A percentile compares a stretch with the other conserved stretches of the same genome.
Evolutionary conservation across 37 sponge, comb jelly and placozoan genomes (phyloP).

Genomic region (Tethya wilhelma): DNA sequence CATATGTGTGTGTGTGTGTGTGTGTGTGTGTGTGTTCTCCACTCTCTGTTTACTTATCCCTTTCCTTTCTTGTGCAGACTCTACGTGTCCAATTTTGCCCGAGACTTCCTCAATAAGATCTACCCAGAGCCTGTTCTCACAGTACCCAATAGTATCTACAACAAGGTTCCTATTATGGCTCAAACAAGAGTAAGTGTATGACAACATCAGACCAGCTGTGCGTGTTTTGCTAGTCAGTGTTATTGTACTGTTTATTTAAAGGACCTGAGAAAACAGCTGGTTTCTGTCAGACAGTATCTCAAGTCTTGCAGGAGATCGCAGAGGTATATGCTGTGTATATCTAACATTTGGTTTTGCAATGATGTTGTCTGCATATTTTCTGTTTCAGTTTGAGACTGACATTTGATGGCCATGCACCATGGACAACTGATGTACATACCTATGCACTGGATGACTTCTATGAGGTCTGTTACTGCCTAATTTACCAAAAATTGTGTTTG

Average conservation of each 20-base stretch:
- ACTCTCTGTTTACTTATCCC: not conserved
- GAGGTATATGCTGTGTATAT: not conserved
- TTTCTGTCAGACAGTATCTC: conserved; percentile 57
- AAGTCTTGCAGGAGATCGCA: conserved; percentile 34
- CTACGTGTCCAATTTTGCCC: conserved; percentile 86
- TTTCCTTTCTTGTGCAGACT: conserved; percentile 28
- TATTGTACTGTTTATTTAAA: not conserved
- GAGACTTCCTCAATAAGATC: conserved; percentile 73
- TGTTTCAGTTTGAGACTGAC: conserved; percentile 22
- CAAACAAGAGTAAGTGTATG: conserved; percentile 43
- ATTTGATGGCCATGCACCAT: conserved; percentile 59
- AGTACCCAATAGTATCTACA: conserved; percentile 29
- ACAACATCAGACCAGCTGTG: not conserved
- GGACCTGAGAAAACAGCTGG: conserved; percentile 61
- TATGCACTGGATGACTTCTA: conserved; percentile 85
- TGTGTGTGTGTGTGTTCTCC: not conserved
- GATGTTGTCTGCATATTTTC: not conserved
- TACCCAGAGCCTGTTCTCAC: conserved; percentile 73
- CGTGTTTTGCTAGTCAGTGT: not conserved
- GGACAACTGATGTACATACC: conserved; percentile 66
- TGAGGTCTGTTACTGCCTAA: conserved; percentile 13
- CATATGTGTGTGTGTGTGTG: conserved; percentile 12
- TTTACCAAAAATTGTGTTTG: not conserved
- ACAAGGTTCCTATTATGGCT: conserved; percentile 26
- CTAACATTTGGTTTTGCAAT: not conserved